Evolutionary conservation across 2,888 invertebrate genomes (phyloP).

Genomic region (Drosophila diplacantha): DNA sequence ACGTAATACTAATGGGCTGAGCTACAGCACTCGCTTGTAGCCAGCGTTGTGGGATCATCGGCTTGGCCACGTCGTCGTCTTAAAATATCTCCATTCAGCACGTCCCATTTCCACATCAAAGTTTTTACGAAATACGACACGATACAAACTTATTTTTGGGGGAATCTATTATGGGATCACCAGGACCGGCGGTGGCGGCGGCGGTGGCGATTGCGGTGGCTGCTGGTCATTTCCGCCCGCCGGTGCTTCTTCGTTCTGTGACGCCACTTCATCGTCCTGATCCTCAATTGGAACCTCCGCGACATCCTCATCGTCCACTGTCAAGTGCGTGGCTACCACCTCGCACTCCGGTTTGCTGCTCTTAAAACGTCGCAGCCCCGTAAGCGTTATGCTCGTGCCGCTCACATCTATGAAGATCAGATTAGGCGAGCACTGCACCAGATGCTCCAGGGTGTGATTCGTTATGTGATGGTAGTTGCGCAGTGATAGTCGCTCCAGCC

Average conservation of each 20-base stretch:
- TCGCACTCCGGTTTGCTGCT: constrained; percentile 81
- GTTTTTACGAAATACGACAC: constrained; percentile 15
- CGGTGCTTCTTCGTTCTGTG: constrained; percentile 8
- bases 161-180: constrained; percentile 10
- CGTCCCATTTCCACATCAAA: constrained; percentile 10
- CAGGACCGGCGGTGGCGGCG: constrained; percentile 16
- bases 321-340: constrained; percentile 77
- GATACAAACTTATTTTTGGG: constrained; percentile 4
- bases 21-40: constrained; percentile 43
- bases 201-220: constrained; percentile 19
- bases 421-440: constrained; percentile 81
- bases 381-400: constrained; percentile 81
- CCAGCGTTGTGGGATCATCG: constrained; percentile 26
- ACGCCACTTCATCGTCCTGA: constrained; percentile 13
- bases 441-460: constrained; percentile 81
- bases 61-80: constrained; percentile 32
- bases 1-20: constrained; percentile 58
- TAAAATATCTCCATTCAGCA: constrained; percentile 16
- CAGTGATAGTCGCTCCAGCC: constrained; percentile 79
- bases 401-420: constrained; percentile 83
- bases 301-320: constrained; percentile 8
- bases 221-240: constrained; percentile 2
- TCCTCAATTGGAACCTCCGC: neutral
- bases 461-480: constrained; percentile 83
- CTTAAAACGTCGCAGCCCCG: constrained; percentile 82